These are phyloP conservation scores for Sinocyclocheilus anophthalmus DNA, from an alignment of 2,113 vertebrate species.

Conservation along the genomic window DNA sequence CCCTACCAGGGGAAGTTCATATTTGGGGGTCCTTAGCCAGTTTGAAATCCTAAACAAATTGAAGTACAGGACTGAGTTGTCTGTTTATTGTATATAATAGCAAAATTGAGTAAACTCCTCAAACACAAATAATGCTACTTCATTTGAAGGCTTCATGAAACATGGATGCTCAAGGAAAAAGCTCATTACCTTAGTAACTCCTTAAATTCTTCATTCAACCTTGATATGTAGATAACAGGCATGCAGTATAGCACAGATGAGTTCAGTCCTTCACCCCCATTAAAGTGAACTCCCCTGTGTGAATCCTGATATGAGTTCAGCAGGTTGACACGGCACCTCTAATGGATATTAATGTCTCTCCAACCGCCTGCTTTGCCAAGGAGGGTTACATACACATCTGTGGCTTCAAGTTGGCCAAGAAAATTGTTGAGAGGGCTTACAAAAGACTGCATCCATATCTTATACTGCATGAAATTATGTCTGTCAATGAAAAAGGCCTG, in stretches of 20 bases:
- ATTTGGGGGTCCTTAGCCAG: background rate
- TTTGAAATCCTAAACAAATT: background rate
- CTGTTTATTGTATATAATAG: background rate
- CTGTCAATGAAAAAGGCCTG: slow-evolving; percentile 11
- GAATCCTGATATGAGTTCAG: slow-evolving; percentile 38
- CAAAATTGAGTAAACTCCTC: background rate
- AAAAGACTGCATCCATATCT: slow-evolving; percentile 35
- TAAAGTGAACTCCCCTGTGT: slow-evolving; percentile 28
- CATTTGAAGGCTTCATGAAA: background rate
- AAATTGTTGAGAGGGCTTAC: slow-evolving; percentile 29
- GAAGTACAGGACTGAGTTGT: background rate
- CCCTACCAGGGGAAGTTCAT: background rate
- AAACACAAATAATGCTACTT: background rate
- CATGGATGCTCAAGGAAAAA: background rate
- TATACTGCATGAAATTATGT: slow-evolving; percentile 38
- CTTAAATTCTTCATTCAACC: slow-evolving; percentile 25
- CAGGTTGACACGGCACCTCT: slow-evolving; percentile 49
- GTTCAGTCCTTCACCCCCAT: slow-evolving; percentile 42
- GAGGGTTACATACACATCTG: slow-evolving; percentile 52
- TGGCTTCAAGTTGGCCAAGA: slow-evolving; percentile 39
- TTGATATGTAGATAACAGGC: slow-evolving; percentile 20
- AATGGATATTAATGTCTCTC: slow-evolving; percentile 62
- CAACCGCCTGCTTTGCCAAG: slow-evolving; percentile 43
- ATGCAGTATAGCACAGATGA: slow-evolving; percentile 16
- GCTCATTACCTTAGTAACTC: background rate